phyloP scores from a whole-genome alignment of 2,113 vertebrate genomes.

The Heloderma charlesbogerti region DNA sequence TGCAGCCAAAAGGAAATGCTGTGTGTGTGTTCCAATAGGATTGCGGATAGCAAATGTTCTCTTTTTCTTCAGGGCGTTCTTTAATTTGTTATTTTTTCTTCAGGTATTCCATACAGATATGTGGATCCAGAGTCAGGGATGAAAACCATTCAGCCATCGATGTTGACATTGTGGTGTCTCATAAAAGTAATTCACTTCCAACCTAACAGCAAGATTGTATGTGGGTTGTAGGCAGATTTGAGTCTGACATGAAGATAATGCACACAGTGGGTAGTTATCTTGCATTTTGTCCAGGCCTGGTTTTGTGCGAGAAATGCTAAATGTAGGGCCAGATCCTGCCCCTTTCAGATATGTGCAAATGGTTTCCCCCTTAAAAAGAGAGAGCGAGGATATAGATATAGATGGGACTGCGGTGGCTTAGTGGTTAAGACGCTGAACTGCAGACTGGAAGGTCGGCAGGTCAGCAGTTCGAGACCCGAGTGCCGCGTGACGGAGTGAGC shows the following conservation, averaged over 20 bases:
- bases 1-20: not conserved
- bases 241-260: not conserved
- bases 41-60: not conserved
- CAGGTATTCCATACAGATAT: not conserved
- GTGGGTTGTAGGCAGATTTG: not conserved
- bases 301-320: conserved; percentile 9
- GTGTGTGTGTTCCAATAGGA: not conserved
- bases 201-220: not conserved
- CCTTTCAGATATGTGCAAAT: not conserved
- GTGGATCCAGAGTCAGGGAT: too few species aligned
- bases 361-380: not conserved
- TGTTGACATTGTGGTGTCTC: not conserved
- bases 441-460: too few species aligned
- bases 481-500: too few species aligned
- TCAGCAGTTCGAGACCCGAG: too few species aligned
- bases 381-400: too few species aligned
- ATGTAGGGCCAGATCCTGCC: not conserved
- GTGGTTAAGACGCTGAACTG: too few species aligned
- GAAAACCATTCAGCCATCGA: not conserved
- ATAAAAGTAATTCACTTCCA: not conserved
- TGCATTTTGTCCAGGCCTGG: not conserved
- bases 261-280: not conserved
- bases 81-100: not conserved
- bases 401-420: too few species aligned
- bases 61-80: not conserved